phyloP scores from a whole-genome alignment of 2,797 vertebrate genomes.

The Ctenopoma kingsleyae region DNA sequence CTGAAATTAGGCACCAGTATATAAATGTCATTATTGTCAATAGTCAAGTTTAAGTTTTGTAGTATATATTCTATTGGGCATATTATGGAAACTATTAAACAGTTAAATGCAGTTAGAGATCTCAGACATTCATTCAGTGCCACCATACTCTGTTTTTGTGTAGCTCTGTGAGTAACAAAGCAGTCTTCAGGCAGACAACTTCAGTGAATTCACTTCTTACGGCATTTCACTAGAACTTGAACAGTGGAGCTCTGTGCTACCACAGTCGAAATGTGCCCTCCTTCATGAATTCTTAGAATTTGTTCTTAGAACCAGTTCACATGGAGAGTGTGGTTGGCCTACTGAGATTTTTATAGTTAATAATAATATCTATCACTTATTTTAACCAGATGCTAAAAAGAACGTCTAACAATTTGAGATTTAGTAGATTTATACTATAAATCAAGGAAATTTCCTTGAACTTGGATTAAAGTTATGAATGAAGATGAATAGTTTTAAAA shows the following conservation, averaged over 20 bases:
- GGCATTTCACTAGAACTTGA: neutral
- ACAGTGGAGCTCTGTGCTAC: slow-evolving; percentile 21
- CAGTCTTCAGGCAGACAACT: slow-evolving; percentile 4
- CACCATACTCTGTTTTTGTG: neutral
- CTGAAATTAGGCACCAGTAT: too few species aligned
- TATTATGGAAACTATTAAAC: neutral
- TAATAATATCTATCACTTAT: too few species aligned
- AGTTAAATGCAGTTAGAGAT: neutral
- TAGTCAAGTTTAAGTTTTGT: too few species aligned
- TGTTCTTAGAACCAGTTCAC: neutral
- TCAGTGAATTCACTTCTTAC: neutral
- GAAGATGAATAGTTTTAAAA: too few species aligned
- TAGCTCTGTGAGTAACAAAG: neutral
- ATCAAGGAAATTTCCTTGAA: too few species aligned
- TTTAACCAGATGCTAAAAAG: neutral
- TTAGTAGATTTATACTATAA: too few species aligned
- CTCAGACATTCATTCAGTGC: neutral
- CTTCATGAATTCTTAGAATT: slow-evolving; percentile 1
- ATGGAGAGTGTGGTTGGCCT: neutral
- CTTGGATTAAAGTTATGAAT: too few species aligned
- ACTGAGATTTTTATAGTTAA: neutral
- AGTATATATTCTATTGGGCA: neutral
- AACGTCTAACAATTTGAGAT: too few species aligned
- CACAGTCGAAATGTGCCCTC: neutral
- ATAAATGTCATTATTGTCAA: neutral